Evolutionary conservation across 2,797 vertebrate species (phyloP), one percentile per base, ranked within the genome.

Genomic region (Fratercula arctica): DNA sequence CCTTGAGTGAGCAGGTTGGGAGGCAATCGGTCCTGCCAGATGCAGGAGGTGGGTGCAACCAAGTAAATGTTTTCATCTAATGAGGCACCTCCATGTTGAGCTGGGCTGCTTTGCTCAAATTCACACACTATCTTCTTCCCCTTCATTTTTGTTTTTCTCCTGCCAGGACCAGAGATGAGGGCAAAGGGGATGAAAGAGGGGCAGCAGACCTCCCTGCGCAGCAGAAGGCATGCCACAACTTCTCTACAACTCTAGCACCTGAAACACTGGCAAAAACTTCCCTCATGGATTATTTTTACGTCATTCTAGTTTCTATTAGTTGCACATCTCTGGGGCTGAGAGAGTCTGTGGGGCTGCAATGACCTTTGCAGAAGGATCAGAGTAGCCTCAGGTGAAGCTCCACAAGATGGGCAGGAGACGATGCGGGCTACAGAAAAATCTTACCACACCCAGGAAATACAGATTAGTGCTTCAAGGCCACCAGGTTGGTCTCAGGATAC

Each of bases 21-120:
- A 46, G 23, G 16, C 31, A 10, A 64, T 11, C 25, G 5, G 37
- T 60, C 33, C 46, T 21, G 21, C 46, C 73, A 53, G 64, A 43
- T 8, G 2, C 37, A 28, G 33, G 63, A 53, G 46, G 26, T 61
- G 64, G 64, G 29, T 29, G 70, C 41, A 14, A 56, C 10, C 8
- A 1, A 25, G 28, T 8, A n/a, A 19, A 54, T 1, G 28, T 28
- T 17, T 63, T 45, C 45, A 31, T n/a, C 45, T 50, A 25, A 67
- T 7, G 53, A 59, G 50, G 26, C 46, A 4, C 3, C 45, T 37
- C 11, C 1, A 6, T 29, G 51, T 24, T 24, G 61, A 63, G 66
- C 20, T 14, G n/a, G 48, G 66, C 50, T 26, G 67, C 43, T 79
- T 67, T 28, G 35, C 29, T 97, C 97, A 96, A 98, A 98, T 97